Base-by-base conservation (phyloP, 2,888 invertebrate genomes). In the Pheosia gnoma region DNA sequence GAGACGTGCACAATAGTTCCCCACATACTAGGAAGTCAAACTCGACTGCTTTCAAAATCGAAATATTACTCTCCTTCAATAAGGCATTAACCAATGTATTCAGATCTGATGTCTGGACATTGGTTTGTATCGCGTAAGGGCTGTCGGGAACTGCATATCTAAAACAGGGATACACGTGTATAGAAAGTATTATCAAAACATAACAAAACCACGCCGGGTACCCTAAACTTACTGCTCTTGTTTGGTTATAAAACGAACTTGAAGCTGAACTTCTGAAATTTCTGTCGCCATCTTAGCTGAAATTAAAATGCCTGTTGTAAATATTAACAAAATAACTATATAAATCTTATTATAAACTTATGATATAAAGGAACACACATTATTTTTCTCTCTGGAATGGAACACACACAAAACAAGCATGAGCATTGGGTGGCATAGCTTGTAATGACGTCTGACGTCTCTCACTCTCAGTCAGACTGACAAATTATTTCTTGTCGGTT, bases 21-120 rank as follows among this genome's bases (percentile, higher is more conserved):
- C 96, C 97, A 71, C 95, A 95, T 59, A 98, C 95, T 59, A 99
- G 89, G 84, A 98, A 98, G 89, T 99, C 98, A 92, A 99, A 99
- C 67, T 97, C 96, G 49, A 96, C 89, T 0, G 92, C 77, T 73
- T 92, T 91, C 58, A 82, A 82, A 47, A 83, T 57, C 1, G 85
- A 75, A n/a, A 80, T 65, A 58, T 83, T 81, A 41, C 83, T 90
- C 81, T 95, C 97, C 87, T 94, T 95, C 49, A 98, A 84, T 64
- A 98, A 84, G 64, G 97, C 96, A 89, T 98, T 98, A 3, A 98
- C 91, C 59, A 98, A 93, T 39, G 95, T 95, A 84, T 97, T 98
- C 10, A 98, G 91, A 63, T 97, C 96, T 37, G 94, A 89, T 10
- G 95, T 86, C 57, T 96, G 94, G 4, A 97, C 95, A 69, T 95